Base-by-base conservation (phyloP, 2,113 vertebrate genomes). In the Danionella cerebrum region DNA sequence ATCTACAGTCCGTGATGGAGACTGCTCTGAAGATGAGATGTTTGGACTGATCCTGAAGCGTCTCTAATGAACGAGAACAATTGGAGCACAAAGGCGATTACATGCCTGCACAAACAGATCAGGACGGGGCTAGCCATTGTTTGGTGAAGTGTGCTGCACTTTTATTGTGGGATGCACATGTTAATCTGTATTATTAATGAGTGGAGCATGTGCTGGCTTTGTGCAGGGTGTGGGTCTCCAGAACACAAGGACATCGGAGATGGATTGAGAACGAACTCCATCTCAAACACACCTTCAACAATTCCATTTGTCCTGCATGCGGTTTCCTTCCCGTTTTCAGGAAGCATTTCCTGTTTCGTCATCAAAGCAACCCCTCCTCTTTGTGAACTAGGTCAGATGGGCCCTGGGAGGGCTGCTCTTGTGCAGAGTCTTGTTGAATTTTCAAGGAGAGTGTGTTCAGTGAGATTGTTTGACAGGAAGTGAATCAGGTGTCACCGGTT, bases 121-220 rank as follows among this genome's bases (percentile, higher is more conserved):
- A 1, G 19, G 24, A 13, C 9, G 24, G 16, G 39, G n/a, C 4
- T 3, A 21, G 25, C 2, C 39, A 31, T 60, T 31, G 39, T 44
- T 38, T 45, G 39, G 8, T 29, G 25, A 9, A 59, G 14, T 3
- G 11, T 6, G 3, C 13, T 5, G 22, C 11, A 2, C 25, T 27
- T 27, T 59, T 21, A 18, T 42, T 47, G 8, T 48, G 36, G 24
- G 31, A 48, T 5, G 12, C 18, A 22, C 35, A 29, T 48, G 29
- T 48, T 47, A 22, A 10, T 42, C 48, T 64, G 8, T 48, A 48
- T 64, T 48, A 64, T 64, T 64, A 35, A 64, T 64, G 60, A 64
- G 14, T 18, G 60, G 60, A 48, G 18, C 2, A 1, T 2, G 7
- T 29, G 22, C 12, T 25, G 27, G 9, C n/a, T 6, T 18, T 14